Evolutionary conservation across 2,113 vertebrate species (phyloP), one percentile per base, ranked within the genome.

Genomic region (Percina caprodes): DNA sequence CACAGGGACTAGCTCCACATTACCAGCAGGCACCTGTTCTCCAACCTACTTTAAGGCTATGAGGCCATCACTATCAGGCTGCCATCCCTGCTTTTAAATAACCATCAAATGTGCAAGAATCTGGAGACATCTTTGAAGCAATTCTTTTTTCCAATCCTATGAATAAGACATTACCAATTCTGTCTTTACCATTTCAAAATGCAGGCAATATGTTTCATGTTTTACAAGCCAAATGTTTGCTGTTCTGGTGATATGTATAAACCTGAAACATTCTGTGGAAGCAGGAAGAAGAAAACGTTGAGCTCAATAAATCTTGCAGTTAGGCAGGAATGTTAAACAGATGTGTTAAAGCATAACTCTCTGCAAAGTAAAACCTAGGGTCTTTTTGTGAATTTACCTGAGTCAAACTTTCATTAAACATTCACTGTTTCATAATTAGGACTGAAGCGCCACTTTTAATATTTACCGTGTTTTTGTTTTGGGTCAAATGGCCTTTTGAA

Each of bases 1-100:
- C 89, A 91, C 81, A 81, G 93, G 93, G 92, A 94, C 86, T 49
- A 92, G 91, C 83, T 94, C 94, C 81, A 93, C 86, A 94, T 95
- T 90, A 89, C 83, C 77, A 83, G 80, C 74, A 87, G 89, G 86
- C 88, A 95, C 93, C 94, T 95, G 89, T 90, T 91, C 83, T 75
- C 77, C 90, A 94, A 93, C 90, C 89, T 94, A 94, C 86, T 93
- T 94, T 83, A 70, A 86, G 49, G 56, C 83, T 77, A 54, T 46
- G 74, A 87, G 83, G 82, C 80, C 77, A 55, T 39, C 24, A 30
- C 54, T 63, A 66, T 74, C 65, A 80, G 46, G 65, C 48, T 54
- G 26, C 83, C 69, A 2, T 45, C 59, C n/a, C 70, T 77, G 59
- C 42, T 68, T 78, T 88, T 82, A 83, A 89, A 84, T 82, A 92